Base-by-base conservation (phyloP, 2,113 vertebrate species). In the Pyxicephalus adspersus region DNA sequence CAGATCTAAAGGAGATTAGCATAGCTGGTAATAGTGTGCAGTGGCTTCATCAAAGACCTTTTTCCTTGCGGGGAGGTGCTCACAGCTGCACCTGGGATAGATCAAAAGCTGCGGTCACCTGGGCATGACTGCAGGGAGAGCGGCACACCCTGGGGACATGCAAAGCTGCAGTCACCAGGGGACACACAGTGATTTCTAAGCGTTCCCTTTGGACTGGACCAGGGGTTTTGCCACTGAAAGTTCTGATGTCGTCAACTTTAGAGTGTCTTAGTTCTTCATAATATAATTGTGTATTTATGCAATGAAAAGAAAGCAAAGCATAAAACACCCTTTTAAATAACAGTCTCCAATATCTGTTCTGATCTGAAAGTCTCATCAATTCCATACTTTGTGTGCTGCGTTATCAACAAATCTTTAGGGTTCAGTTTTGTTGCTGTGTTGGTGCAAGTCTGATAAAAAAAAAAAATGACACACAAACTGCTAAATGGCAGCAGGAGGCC, bases 1-100 rank as follows among this genome's bases (percentile, higher is more conserved):
- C 76, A 65, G 85, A 88, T 88, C 87, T 86, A 89, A 89, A 85
- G 38, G 72, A 87, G 88, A 87, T 90, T 88, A 87, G 82, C 83
- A 86, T 80, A 77, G 84, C 83, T 87, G 86, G 86, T 86, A 84
- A 85, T 83, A 26, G 51, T 55, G 60, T 51, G 60, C 70, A 28
- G 61, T 74, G 45, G 70, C 22, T 26, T 76, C 83, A 82, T 87
- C 81, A 65, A 86, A 83, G 82, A 82, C 84, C 84, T 76, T 60
- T 75, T 75, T 82, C 83, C 57, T 64, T 20, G 28, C n/a, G 7
- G 64, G 77, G 28, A n/a, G 55, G 20, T 38, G 22, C 38, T 9
- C 57, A 55, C 78, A 64, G 78, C 58, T 54, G 67, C 17, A 81
- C 67, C 60, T 54, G 72, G 23, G 16, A 67, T 26, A 51, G 25